Evolutionary conservation across 2,113 vertebrate genomes (phyloP).

Genomic region (Butorides virescens): DNA sequence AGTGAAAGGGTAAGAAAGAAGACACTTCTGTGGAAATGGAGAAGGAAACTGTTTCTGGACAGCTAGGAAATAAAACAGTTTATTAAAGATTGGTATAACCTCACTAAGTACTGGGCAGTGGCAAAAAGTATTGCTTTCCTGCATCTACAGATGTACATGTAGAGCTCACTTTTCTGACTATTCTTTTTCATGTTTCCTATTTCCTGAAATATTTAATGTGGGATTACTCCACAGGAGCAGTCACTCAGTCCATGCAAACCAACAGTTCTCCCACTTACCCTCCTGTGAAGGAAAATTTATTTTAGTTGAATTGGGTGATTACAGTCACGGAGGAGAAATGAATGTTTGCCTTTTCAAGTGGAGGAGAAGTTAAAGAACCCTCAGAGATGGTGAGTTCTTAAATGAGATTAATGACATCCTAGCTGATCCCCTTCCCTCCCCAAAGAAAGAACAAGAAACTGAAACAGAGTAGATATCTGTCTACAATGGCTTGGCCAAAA

Average conservation of each 20-base stretch:
- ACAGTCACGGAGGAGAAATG: not conserved
- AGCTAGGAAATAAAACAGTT: not conserved
- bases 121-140: not conserved
- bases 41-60: not conserved
- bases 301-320: not conserved
- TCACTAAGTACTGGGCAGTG: not conserved
- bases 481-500: not conserved
- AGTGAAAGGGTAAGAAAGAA: not conserved
- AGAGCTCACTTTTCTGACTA: not conserved
- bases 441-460: not conserved
- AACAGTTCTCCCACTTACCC: slow-evolving; percentile 20
- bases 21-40: not conserved
- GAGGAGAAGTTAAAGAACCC: not conserved
- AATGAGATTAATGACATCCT: not conserved
- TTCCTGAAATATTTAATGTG: slow-evolving; percentile 15
- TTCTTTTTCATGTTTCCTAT: not conserved
- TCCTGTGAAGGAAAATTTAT: not conserved
- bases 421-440: not conserved
- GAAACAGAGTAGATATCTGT: not conserved
- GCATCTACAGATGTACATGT: not conserved
- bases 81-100: not conserved
- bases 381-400: not conserved
- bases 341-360: slow-evolving; percentile 18
- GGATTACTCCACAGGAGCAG: not conserved
- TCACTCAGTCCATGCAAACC: slow-evolving; percentile 25